phyloP scores from a whole-genome alignment of 2,888 invertebrate genomes.

The Ceriagrion tenellum region DNA sequence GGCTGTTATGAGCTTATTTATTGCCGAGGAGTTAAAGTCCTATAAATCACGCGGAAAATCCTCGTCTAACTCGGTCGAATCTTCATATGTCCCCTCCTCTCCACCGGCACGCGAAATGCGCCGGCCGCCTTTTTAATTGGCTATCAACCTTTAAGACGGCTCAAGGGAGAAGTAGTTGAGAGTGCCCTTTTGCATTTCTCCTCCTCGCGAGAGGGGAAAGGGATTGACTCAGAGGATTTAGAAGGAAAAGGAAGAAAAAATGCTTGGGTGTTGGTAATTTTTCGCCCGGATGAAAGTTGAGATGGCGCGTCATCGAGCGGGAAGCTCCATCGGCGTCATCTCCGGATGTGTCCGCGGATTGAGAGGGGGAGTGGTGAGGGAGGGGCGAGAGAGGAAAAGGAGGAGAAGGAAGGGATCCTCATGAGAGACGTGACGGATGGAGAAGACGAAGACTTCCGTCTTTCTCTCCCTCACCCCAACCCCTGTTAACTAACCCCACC shows the following conservation, averaged over 20 bases:
- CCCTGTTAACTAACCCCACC: too few species aligned
- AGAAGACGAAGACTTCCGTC: not conserved
- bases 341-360: not conserved
- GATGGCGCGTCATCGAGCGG: not conserved
- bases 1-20: not conserved
- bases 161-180: not conserved
- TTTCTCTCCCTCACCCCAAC: not conserved
- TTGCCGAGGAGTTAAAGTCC: conserved; percentile 19
- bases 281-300: not conserved
- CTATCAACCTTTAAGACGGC: not conserved
- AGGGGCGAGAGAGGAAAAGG: not conserved
- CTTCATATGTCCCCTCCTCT: not conserved
- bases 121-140: not conserved
- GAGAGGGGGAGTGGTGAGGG: not conserved
- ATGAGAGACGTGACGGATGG: not conserved
- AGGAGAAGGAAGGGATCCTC: not conserved
- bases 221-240: too few species aligned
- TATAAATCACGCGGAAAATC: not conserved
- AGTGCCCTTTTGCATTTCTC: not conserved
- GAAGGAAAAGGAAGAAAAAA: too few species aligned
- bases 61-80: not conserved
- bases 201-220: not conserved
- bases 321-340: not conserved
- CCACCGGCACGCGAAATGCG: not conserved
- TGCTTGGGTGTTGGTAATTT: not conserved